Conservation (phyloP, 1,140 invertebrate species). For the Dufourea novaeangliae region DNA sequence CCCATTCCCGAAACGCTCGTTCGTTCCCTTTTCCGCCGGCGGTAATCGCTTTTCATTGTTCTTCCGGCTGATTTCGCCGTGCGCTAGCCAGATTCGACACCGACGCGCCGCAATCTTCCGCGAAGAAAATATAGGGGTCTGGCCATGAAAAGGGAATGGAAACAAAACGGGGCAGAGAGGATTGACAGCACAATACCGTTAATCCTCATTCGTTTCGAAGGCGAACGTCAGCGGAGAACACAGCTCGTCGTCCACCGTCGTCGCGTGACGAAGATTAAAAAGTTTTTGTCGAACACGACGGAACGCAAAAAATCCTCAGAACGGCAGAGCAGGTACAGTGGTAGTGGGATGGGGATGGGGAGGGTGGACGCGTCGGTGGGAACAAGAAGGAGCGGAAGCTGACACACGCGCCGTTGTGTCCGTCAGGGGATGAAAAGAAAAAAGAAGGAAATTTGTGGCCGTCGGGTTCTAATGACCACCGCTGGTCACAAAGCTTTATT, state of each 20-base stretch:
- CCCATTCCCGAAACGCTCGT: constrained; percentile 50
- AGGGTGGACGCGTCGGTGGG: not conserved
- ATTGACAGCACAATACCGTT: constrained; percentile 69
- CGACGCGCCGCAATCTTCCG: constrained; percentile 50
- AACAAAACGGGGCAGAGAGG: constrained; percentile 51
- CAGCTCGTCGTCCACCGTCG: constrained; percentile 1
- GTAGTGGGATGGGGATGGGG: too few species aligned
- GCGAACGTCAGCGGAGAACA: constrained; percentile 42
- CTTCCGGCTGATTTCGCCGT: constrained; percentile 60
- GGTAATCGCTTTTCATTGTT: constrained; percentile 66
- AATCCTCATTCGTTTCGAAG: constrained; percentile 67
- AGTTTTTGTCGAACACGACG: constrained; percentile 63
- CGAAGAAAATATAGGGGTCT: constrained; percentile 38
- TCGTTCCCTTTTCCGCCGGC: constrained; percentile 34
- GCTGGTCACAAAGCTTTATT: constrained; percentile 45
- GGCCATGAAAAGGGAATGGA: constrained; percentile 27
- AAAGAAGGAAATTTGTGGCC: constrained; percentile 43
- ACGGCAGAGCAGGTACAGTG: not conserved
- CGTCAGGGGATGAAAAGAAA: not conserved
- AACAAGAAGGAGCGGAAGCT: constrained; percentile 25
- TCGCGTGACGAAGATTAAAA: constrained; percentile 64
- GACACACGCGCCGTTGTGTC: constrained; percentile 25
- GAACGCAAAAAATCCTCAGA: constrained; percentile 55
- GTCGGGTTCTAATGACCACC: constrained; percentile 9
- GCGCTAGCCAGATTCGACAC: constrained; percentile 47